A percentile compares a stretch with the other conserved stretches of the same genome.
Conservation (phyloP, 1,140 invertebrate genomes). For the Apolygus lucorum region DNA sequence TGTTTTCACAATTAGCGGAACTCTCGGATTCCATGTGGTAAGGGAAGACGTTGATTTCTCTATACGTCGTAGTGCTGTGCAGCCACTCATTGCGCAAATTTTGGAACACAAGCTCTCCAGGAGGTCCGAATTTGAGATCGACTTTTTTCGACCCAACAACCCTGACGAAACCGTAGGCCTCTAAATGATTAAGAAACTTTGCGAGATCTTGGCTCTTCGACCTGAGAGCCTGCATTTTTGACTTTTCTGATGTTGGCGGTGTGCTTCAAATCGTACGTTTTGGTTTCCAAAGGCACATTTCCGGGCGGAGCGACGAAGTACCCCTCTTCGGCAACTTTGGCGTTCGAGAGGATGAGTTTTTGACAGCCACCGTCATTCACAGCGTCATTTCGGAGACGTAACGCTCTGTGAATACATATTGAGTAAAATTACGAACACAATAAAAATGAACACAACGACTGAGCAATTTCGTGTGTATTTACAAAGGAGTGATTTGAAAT, state of each 20-base stretch:
- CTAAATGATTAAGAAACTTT: slow-evolving; percentile 40
- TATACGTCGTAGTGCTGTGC: slow-evolving; percentile 43
- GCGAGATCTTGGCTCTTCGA: slow-evolving; percentile 29
- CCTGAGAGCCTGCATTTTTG: slow-evolving; percentile 21
- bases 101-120: slow-evolving; percentile 44
- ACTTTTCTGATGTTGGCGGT: slow-evolving; percentile 41
- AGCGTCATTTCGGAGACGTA: slow-evolving; percentile 59
- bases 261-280: slow-evolving; percentile 29
- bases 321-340: slow-evolving; percentile 64
- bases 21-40: no score
- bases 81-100: slow-evolving; percentile 52
- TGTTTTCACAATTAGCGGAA: no score
- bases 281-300: slow-evolving; percentile 55
- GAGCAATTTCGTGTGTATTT: no score
- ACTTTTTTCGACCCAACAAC: slow-evolving; percentile 36
- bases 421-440: no score
- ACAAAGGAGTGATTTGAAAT: no score
- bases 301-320: slow-evolving; percentile 82
- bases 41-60: slow-evolving; percentile 45
- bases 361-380: slow-evolving; percentile 57
- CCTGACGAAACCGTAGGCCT: slow-evolving; percentile 39
- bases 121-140: slow-evolving; percentile 40
- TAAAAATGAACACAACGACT: no score
- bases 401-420: slow-evolving; percentile 41
- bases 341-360: slow-evolving; percentile 61